Base-by-base conservation (phyloP, 64 coral and sea anemone species). In the Cladopsammia gracilis region DNA sequence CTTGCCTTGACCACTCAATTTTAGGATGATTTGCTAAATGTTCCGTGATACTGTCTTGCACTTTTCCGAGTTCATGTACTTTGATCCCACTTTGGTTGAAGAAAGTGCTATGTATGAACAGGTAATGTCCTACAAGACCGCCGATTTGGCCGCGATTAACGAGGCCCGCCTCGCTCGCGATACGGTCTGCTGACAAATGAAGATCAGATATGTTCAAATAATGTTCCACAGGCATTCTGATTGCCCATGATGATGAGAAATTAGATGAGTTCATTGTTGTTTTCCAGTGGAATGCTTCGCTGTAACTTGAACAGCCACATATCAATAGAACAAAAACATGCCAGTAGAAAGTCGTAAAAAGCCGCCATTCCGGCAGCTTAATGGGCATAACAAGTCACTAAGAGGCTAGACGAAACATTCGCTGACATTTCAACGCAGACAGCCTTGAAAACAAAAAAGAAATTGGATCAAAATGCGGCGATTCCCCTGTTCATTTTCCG, bases 1-100 rank as follows among this genome's bases (percentile, higher is more conserved):
- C 98, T 70, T 96, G 94, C n/a, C 90, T 93, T 16, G 91, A 99
- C 98, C 98, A 99, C 64, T 92, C 95, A 18, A 99, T 75, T 26
- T 96, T 85, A 44, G 98, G 98, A 78, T 99, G 98, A 10, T 91
- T 87, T 1, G 71, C 73, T 22, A 99, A 86, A 65, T 76, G 52
- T 73, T 89, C 61, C 45, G 87, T 85, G 47, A 99, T 96, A 61
- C 25, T 75, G 22, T 62, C 68, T 56, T 89, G 96, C 86, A 98
- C 6, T 83, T 56, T 79, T 20, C 62, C 59, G 6, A 79, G 64
- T 7, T 66, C 51, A 61, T 86, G 62, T 18, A 62, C 46, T 47
- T 83, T 80, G 19, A 61, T 65, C 52, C 22, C 56, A 14, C 81
- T 98, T 80, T 90, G 60, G 51, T 98, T 98, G 5, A 82, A 83